Base-by-base conservation (phyloP, 1,140 invertebrate species). In the Apis laboriosa region DNA sequence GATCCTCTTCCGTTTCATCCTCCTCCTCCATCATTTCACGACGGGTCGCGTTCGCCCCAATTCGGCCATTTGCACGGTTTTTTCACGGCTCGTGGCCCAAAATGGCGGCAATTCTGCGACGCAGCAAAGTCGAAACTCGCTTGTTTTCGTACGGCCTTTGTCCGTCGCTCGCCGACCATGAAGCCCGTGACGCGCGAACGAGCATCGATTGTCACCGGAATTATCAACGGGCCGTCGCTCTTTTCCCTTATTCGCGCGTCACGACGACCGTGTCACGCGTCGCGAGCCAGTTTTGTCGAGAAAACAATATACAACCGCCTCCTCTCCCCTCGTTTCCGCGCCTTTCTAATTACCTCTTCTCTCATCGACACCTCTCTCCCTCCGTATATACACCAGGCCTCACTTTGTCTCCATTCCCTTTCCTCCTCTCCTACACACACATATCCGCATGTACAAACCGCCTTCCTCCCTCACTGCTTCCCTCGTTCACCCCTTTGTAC, bases 11-110 rank as follows among this genome's bases (percentile, higher is more conserved):
- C 15, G 7, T 8, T 17, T 53, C 51, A 0, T 28, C 24, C 13
- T 5, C n/a, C 7, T 15, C 28, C 17, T 4, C 19, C 34, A 12
- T 43, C 34, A 43, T 8, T 43, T 28, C 28, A 15, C 24, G 24
- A 24, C 24, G 0, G 24, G 24, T 24, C 24, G 24, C 49, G 51
- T 51, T 58, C 61, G 24, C 12, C 49, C 24, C 24, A 61, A 63
- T 61, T 73, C 58, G 63, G 72, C 75, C 79, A 85, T 88, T 88
- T 88, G 77, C 86, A 74, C 66, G 78, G 34, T 34, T 79, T 73
- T 76, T 43, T 71, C 76, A 63, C 79, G 75, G 71, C 34, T 68
- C 60, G 63, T 43, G 77, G 72, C 34, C 11, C n/a, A 34, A 64
- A 78, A 84, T 86, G 77, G 86, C 67, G 82, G 53, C 56, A 60